Evolutionary conservation across 2,888 invertebrate species (phyloP), one percentile per base, ranked within the genome.

Genomic region (Polylopha cassiicola): DNA sequence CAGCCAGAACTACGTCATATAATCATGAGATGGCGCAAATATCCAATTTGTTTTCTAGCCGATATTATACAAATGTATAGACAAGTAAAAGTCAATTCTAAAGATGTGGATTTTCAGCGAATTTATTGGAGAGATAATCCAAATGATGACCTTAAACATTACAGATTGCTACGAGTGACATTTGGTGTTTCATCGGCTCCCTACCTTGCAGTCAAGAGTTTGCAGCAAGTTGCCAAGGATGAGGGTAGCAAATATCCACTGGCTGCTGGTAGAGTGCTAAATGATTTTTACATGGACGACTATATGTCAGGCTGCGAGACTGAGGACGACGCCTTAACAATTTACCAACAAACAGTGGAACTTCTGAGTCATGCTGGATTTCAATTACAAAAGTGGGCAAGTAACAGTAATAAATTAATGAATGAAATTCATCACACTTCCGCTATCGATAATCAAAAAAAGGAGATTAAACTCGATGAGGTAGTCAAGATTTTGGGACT

Each of bases 1-100:
- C 58, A 61, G 46, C 39, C 53, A 7, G 50, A 55, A 15, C 8
- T 61, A 26, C 47, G 56, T 15, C 39, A 49, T n/a, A 44, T 61
- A 1, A 14, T 60, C 2, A 44, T 55, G 38, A 29, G 53, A 23
- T 61, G 50, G 50, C 33, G 51, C 10, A 13, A 6, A 8, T 29
- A 46, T 32, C 50, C 1, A 48, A 37, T 47, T 2, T 45, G 45
- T 20, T 7, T 48, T 1, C 10, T 27, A 11, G 38, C 46, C 2
- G 46, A 50, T 26, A 37, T 48, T 2, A 15, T 39, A 5, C 43
- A 51, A 21, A 46, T 48, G 51, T 48, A 47, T 18, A 31, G 47
- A 8, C 39, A 39, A 16, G 28, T 48, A 2, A 32, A 11, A 9
- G 13, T 15, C 4, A 9, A 31, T 3, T n/a, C 29, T 4, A 20